These are phyloP conservation scores for Chionis minor DNA, from an alignment of 2,113 vertebrate genomes.

Conservation along the genomic window DNA sequence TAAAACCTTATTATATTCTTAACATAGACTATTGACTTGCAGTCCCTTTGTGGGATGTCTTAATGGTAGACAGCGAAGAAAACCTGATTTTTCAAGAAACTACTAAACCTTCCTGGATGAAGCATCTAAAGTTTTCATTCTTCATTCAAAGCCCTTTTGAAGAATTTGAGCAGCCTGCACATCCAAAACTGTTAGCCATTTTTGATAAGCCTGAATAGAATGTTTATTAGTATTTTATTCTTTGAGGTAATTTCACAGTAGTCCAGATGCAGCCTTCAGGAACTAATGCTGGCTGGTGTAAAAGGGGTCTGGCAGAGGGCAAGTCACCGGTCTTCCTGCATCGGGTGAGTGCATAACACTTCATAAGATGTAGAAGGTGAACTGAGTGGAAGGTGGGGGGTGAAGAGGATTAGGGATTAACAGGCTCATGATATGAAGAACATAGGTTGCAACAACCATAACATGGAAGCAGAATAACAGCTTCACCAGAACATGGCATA, in stretches of 20 bases:
- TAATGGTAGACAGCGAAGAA: not conserved
- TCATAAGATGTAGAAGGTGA: not conserved
- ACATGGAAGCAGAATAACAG: not conserved
- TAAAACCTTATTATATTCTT: not conserved
- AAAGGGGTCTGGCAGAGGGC: not conserved
- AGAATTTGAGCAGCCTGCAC: not conserved
- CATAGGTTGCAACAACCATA: not conserved
- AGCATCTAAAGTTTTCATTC: not conserved
- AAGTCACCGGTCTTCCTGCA: not conserved
- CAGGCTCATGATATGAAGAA: not conserved
- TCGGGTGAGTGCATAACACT: accelerated
- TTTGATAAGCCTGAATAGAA: not conserved
- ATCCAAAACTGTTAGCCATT: not conserved
- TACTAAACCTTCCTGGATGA: not conserved
- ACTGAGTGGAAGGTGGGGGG: not conserved
- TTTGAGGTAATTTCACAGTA: not conserved
- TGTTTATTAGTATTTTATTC: not conserved
- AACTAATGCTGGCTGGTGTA: not conserved
- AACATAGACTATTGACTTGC: not conserved
- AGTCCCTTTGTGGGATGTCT: not conserved
- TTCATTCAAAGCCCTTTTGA: not conserved
- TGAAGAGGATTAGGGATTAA: not conserved
- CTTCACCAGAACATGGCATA: not conserved
- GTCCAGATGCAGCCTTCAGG: not conserved
- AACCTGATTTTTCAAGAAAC: not conserved